Evolutionary conservation across 2,888 invertebrate species (phyloP).

Genomic region (Augochlorella aurata): DNA sequence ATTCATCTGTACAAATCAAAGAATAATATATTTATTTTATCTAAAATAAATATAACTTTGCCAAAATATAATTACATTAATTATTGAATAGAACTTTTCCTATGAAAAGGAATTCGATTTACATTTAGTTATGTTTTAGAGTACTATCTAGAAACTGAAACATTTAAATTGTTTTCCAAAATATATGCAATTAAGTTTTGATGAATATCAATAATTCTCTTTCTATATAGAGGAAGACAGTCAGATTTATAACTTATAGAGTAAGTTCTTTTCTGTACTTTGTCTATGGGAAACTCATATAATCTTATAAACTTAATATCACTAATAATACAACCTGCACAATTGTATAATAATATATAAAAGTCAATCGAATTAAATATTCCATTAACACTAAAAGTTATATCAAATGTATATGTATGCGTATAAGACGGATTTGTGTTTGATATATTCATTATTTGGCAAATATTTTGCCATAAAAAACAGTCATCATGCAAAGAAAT

Average conservation of each 20-base stretch:
- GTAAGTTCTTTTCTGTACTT: conserved; percentile 75
- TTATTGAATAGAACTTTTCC: too few species aligned
- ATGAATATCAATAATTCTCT: conserved; percentile 78
- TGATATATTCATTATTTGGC: conserved; percentile 10
- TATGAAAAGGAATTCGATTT: too few species aligned
- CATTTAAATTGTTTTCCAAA: conserved; percentile 60
- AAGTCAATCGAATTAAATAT: conserved; percentile 70
- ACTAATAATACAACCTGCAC: conserved; percentile 76
- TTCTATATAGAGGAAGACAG: conserved; percentile 76
- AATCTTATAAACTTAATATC: conserved; percentile 73
- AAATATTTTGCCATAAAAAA: conserved; percentile 66
- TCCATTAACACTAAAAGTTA: conserved; percentile 72
- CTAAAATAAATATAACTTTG: conserved; percentile 22
- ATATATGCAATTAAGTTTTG: conserved; percentile 73
- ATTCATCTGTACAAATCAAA: conserved; percentile 67
- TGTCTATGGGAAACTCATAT: conserved; percentile 72
- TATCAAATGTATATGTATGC: conserved; percentile 75
- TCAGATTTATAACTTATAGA: conserved; percentile 79
- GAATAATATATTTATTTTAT: conserved; percentile 9
- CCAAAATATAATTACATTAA: conserved; percentile 32
- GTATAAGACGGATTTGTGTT: conserved; percentile 57
- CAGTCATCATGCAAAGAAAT: conserved; percentile 28
- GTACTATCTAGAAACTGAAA: conserved; percentile 53
- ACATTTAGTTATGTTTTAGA: not conserved
- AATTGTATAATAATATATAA: conserved; percentile 74